Conservation (phyloP, 2,797 vertebrate species). For the Diceros bicornis region DNA sequence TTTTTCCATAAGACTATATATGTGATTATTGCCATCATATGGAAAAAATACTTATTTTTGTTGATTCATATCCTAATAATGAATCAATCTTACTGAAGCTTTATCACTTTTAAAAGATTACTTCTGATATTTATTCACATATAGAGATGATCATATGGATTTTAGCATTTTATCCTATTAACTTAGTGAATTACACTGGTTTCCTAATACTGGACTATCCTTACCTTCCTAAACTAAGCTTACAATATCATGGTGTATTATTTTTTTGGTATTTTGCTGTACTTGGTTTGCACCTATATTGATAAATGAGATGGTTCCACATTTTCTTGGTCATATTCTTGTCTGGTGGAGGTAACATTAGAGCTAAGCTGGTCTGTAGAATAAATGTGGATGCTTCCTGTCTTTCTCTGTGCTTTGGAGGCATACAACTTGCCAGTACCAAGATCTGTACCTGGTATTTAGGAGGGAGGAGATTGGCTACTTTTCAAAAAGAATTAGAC, state of each 20-base stretch:
- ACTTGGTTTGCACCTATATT: not conserved
- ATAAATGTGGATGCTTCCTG: not conserved
- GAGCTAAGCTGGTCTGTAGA: not conserved
- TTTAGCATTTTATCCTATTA: not conserved
- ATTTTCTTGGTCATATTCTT: slow-evolving; percentile 18
- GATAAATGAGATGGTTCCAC: not conserved
- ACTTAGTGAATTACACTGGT: not conserved
- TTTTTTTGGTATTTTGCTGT: not conserved
- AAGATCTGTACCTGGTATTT: slow-evolving; percentile 9
- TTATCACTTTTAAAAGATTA: not conserved
- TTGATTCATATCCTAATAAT: not conserved
- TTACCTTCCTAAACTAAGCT: not conserved
- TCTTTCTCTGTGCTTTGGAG: not conserved
- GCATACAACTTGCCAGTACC: not conserved
- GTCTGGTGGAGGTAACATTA: slow-evolving; percentile 10
- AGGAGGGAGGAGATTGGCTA: not conserved
- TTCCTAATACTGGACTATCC: not conserved
- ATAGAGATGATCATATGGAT: not conserved
- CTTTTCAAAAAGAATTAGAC: slow-evolving; percentile 30
- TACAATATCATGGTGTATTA: not conserved
- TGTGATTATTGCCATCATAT: not conserved
- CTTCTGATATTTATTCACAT: not conserved
- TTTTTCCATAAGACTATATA: not conserved
- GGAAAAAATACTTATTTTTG: not conserved
- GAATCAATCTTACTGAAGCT: not conserved